Base-by-base conservation (phyloP, 1,140 invertebrate species). In the Saccostrea glomerata region DNA sequence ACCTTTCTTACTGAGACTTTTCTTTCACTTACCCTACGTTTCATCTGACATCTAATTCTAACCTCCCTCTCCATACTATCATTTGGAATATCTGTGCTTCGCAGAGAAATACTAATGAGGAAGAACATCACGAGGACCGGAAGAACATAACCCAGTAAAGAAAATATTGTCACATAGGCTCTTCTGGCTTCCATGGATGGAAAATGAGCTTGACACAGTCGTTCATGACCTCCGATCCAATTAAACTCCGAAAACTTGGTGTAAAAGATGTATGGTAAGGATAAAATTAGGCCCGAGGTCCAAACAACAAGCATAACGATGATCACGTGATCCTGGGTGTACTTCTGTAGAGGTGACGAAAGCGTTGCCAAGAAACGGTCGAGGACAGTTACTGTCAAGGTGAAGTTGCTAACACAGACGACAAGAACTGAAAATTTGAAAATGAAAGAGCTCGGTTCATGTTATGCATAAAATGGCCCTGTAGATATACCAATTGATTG, bases 211-310 rank as follows among this genome's bases (percentile, higher is more conserved):
- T 88, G 84, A 60, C 89, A 90, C 15, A 87, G 20, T 17, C 54
- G 13, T 60, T 84, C 58, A 17, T 86, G 86, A 36, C 84, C 85
- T 17, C 84, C 84, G 11, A 86, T 20, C 77, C 70, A 90, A 30
- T 90, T 77, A 20, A 86, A 86, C 47, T 86, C 85, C 0, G 60
- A 13, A 11, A 88, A 55, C 55, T 56, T 73, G 70, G 89, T 86
- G 30, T 90, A 90, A 5, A 90, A n/a, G 83, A 88, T 47, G 84
- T 85, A 88, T 73, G 89, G 89, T 23, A 90, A 88, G n/a, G 89
- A 73, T 13, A 90, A 17, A 17, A 47, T 0, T 6, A 85, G 30
- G 12, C 86, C 77, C 0, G 23, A 70, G 23, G 84, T 60, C 89
- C 89, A 90, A 25, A 84, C 83, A 23, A 84, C 12, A 17, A 90